A percentile compares a stretch with the other conserved stretches of the same genome.
phyloP scores from a whole-genome alignment of 2,888 invertebrate genomes.

The Nomada flava region DNA sequence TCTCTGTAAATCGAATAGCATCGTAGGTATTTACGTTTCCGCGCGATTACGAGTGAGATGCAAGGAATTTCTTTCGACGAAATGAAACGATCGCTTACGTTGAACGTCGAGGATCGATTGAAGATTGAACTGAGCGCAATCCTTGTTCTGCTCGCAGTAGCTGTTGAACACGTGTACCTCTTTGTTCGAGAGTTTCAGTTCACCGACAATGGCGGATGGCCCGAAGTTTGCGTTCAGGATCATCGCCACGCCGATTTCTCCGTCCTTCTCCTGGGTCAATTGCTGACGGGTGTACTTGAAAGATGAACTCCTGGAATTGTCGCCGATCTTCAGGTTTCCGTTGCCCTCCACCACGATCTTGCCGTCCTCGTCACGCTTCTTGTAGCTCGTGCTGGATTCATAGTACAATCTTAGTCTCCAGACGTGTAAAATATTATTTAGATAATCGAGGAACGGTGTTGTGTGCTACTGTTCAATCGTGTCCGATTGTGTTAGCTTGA shows the following conservation, averaged over 20 bases:
- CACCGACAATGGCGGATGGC: constrained; percentile 89
- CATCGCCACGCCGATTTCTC: constrained; percentile 89
- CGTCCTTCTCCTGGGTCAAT: constrained; percentile 86
- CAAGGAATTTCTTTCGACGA: not conserved
- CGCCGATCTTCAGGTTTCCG: constrained; percentile 89
- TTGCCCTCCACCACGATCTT: constrained; percentile 91
- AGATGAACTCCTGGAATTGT: constrained; percentile 89
- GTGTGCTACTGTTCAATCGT: no score
- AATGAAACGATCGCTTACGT: constrained; percentile 68
- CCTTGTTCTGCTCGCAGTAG: constrained; percentile 92
- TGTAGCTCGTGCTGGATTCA: constrained; percentile 87
- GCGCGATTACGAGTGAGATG: not conserved
- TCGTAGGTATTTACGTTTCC: not conserved
- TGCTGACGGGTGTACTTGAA: constrained; percentile 90
- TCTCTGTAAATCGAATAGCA: constrained; percentile 17
- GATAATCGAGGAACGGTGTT: not conserved
- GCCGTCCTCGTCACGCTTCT: constrained; percentile 87
- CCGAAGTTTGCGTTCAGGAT: constrained; percentile 90
- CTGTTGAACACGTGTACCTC: constrained; percentile 90
- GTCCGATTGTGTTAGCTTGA: no score
- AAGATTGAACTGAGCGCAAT: constrained; percentile 91
- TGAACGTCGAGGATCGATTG: constrained; percentile 84
- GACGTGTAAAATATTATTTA: constrained; percentile 9
- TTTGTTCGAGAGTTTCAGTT: constrained; percentile 89
- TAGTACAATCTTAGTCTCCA: constrained; percentile 47